phyloP scores from a whole-genome alignment of 1,140 invertebrate genomes.

The Cataglyphis hispanica region DNA sequence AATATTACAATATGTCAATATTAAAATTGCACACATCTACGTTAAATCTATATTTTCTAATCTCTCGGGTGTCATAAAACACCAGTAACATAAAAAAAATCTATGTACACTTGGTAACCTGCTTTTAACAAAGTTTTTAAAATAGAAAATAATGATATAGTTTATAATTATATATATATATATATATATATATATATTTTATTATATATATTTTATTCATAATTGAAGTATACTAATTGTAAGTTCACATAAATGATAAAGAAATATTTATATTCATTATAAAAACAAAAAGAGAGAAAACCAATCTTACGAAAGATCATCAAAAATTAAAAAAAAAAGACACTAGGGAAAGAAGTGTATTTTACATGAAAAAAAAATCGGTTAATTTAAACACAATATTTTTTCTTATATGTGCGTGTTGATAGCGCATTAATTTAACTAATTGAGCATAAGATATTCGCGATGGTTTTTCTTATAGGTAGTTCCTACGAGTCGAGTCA shows the following conservation, averaged over 20 bases:
- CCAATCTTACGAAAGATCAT: not conserved
- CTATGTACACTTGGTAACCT: too few species aligned
- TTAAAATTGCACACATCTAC: not conserved
- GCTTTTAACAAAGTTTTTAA: too few species aligned
- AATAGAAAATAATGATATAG: too few species aligned
- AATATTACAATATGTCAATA: conserved; percentile 62
- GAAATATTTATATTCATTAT: not conserved
- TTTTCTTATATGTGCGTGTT: not conserved
- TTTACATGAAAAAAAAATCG: not conserved
- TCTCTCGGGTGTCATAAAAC: not conserved
- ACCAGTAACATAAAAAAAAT: not conserved
- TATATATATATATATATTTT: too few species aligned
- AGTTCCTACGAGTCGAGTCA: not conserved
- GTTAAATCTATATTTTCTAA: not conserved
- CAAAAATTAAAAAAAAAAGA: not conserved
- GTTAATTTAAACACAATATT: not conserved
- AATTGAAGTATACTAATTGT: too few species aligned
- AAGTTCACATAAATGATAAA: not conserved
- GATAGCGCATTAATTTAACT: conserved; percentile 19
- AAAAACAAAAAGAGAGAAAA: not conserved
- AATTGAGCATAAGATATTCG: conserved; percentile 17
- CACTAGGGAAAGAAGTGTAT: not conserved
- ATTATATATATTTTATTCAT: too few species aligned
- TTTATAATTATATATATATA: too few species aligned
- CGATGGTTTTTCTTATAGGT: not conserved